These are phyloP conservation scores for Trichomalopsis sarcophagae DNA, from an alignment of 1,140 invertebrate genomes.

Conservation along the genomic window DNA sequence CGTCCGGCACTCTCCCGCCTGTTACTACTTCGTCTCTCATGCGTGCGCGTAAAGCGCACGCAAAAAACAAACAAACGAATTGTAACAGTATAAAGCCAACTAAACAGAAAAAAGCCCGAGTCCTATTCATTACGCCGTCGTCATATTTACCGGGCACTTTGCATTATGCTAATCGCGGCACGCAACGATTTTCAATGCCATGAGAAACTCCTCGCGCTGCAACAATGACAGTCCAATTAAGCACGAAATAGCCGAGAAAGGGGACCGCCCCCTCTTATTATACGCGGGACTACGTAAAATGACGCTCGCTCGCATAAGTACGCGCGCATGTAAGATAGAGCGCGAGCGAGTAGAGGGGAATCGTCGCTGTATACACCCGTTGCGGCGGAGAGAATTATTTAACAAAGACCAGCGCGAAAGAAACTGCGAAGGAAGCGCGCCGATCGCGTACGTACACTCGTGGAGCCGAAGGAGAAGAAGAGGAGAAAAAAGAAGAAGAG, in stretches of 20 bases:
- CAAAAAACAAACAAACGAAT: conserved; percentile 4
- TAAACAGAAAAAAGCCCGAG: background rate
- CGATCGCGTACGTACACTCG: conserved; percentile 42
- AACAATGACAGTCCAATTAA: conserved; percentile 52
- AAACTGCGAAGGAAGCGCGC: conserved; percentile 35
- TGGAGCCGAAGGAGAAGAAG: conserved; percentile 46
- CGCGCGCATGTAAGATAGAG: background rate
- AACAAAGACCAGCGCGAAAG: conserved; percentile 44
- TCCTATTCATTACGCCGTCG: background rate
- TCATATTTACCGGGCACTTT: conserved; percentile 6
- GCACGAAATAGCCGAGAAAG: conserved; percentile 18
- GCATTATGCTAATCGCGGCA: conserved; percentile 45
- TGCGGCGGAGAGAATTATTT: conserved; percentile 45
- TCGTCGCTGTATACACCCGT: background rate
- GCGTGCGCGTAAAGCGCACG: background rate
- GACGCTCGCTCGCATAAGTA: conserved; percentile 24
- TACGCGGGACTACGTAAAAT: conserved; percentile 31
- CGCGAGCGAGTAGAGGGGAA: background rate
- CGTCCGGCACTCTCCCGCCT: background rate
- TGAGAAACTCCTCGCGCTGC: conserved; percentile 31
- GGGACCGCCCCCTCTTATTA: background rate
- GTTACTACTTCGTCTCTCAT: background rate
- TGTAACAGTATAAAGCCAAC: conserved; percentile 10
- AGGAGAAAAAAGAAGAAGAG: conserved; percentile 37
- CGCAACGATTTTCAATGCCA: conserved; percentile 45